These are phyloP conservation scores for Xenops minutus DNA, from an alignment of 2,797 vertebrate species.

Conservation along the genomic window DNA sequence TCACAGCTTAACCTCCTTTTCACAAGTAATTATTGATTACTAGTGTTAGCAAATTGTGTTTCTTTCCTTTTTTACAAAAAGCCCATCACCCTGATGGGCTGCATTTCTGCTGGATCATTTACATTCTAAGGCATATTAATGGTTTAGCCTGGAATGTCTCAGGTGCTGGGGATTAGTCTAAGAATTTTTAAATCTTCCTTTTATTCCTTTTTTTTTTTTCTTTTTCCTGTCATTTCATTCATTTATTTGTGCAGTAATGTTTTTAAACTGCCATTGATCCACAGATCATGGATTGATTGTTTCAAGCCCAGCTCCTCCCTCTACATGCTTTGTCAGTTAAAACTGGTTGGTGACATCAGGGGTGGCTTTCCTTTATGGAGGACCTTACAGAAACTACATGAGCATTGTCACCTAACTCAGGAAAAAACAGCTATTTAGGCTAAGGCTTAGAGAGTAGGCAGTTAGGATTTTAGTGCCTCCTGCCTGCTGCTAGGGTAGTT, in stretches of 20 bases:
- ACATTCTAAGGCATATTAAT: background rate
- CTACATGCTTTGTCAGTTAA: background rate
- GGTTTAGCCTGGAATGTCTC: background rate
- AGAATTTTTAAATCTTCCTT: background rate
- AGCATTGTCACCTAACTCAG: background rate
- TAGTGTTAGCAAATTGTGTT: background rate
- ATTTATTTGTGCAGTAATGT: background rate
- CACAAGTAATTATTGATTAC: background rate
- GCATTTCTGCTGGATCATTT: background rate
- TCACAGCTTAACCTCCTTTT: fast-evolving
- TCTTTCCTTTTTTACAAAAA: background rate
- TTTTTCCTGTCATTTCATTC: background rate
- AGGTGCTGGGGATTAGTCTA: background rate
- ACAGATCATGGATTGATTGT: background rate
- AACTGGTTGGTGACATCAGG: background rate
- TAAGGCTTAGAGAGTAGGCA: background rate
- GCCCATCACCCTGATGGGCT: fast-evolving
- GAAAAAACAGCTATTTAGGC: background rate
- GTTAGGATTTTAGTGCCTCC: background rate
- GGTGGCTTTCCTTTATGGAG: background rate
- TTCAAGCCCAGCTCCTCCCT: background rate
- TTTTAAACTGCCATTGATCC: background rate
- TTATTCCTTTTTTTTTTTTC: fast-evolving
- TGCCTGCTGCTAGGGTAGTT: background rate
- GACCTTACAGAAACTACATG: background rate